Evolutionary conservation across 2,888 invertebrate genomes (phyloP).

Genomic region (Drosophila neutralis): DNA sequence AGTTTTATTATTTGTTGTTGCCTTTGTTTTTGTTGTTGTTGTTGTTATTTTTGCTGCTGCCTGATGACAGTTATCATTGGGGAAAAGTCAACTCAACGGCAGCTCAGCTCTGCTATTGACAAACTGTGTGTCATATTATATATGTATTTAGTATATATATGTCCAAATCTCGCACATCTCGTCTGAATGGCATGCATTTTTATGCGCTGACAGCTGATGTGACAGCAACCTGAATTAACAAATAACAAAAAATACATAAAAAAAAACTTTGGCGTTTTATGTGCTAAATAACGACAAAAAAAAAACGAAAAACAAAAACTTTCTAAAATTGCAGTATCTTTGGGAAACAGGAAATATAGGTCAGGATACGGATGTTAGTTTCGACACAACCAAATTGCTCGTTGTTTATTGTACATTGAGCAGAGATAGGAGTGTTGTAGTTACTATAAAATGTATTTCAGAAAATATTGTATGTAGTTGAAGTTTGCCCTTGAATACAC

Average conservation of each 20-base stretch:
- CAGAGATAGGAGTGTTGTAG: not conserved
- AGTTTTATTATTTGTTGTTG: constrained; percentile 29
- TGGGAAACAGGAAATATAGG: constrained; percentile 32
- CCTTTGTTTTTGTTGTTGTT: not conserved
- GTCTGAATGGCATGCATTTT: constrained; percentile 39
- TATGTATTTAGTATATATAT: not conserved
- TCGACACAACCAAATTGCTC: not conserved
- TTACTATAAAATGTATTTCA: not conserved
- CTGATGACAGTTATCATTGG: constrained; percentile 51
- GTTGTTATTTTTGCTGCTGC: constrained; percentile 3
- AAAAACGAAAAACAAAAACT: constrained; percentile 26
- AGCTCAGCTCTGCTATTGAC: constrained; percentile 16
- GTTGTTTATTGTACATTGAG: not conserved
- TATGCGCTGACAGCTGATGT: constrained; percentile 45
- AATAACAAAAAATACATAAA: constrained; percentile 4
- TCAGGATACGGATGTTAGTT: constrained; percentile 1
- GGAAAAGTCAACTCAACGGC: constrained; percentile 37
- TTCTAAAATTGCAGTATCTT: constrained; percentile 36
- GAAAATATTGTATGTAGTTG: not conserved
- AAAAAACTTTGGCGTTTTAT: not conserved
- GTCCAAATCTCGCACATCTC: not conserved
- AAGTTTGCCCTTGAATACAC: constrained; percentile 1
- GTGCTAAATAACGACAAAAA: not conserved
- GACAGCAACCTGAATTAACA: constrained; percentile 23
- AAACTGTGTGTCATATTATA: constrained; percentile 2